Evolutionary conservation across 2,797 vertebrate genomes (phyloP).

Genomic region (Rhynchonycteris naso): DNA sequence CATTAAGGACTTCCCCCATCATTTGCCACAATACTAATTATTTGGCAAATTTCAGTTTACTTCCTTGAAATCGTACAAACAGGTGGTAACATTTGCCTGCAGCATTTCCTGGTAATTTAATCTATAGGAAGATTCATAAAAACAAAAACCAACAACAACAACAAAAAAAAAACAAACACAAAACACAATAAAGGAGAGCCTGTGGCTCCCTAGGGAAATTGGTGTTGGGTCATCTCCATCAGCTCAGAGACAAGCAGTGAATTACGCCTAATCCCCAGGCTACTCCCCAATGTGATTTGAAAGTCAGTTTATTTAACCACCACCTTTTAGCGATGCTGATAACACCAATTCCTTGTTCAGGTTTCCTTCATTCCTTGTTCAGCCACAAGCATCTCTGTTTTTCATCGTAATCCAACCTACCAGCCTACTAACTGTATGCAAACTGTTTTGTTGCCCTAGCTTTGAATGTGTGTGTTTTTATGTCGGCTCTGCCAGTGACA

Average conservation of each 20-base stretch:
- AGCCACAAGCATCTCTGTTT: slow-evolving; percentile 32
- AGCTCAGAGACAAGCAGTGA: neutral
- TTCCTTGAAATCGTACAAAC: neutral
- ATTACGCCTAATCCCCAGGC: neutral
- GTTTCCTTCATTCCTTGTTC: neutral
- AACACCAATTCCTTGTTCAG: neutral
- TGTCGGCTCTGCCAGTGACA: neutral
- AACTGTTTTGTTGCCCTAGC: neutral
- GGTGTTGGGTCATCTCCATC: neutral
- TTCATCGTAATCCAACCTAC: neutral
- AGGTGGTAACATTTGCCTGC: neutral
- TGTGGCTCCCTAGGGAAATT: slow-evolving; percentile 15
- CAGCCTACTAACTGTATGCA: neutral
- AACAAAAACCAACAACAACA: neutral
- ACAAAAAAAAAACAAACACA: neutral
- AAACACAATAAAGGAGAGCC: neutral
- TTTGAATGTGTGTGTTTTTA: slow-evolving; percentile 27
- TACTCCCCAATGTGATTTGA: neutral
- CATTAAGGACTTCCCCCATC: neutral
- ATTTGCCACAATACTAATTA: slow-evolving; percentile 19
- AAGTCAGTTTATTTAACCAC: neutral
- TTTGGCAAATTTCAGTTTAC: slow-evolving; percentile 15
- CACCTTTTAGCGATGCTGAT: neutral
- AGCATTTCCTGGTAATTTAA: neutral
- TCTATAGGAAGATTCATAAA: neutral